These are phyloP conservation scores for Hepsetus odoe DNA, from an alignment of 2,113 vertebrate genomes.

Conservation along the genomic window DNA sequence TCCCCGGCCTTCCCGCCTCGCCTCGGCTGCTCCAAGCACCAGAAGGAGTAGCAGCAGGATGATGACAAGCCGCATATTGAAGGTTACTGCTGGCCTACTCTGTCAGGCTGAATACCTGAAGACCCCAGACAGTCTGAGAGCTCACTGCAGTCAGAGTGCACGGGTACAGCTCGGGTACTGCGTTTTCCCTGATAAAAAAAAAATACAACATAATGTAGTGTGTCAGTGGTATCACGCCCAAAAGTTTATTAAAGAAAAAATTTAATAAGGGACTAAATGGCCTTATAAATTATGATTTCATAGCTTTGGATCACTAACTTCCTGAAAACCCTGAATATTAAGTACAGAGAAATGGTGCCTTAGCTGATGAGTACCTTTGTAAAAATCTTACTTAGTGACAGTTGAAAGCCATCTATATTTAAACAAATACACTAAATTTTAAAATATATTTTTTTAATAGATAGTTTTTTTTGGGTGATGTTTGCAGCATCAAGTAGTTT, in stretches of 20 bases:
- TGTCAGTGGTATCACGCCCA: background rate
- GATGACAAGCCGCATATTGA: constrained; percentile 81
- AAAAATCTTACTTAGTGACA: no score
- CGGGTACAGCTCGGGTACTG: constrained; percentile 75
- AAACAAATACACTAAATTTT: no score
- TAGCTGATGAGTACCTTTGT: no score
- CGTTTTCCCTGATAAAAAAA: constrained; percentile 64
- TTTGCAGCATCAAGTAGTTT: no score
- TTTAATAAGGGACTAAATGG: background rate
- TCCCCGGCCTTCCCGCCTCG: constrained; percentile 70
- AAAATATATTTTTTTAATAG: no score
- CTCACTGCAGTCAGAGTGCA: constrained; percentile 60
- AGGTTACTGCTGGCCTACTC: constrained; percentile 61
- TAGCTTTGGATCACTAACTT: no score
- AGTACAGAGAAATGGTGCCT: no score
- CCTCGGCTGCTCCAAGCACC: constrained; percentile 69
- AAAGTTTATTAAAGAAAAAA: background rate
- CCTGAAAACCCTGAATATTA: no score
- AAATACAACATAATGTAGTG: constrained; percentile 18
- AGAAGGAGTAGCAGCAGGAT: constrained; percentile 79
- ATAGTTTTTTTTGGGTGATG: no score
- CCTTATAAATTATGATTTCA: background rate
- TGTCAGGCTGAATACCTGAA: constrained; percentile 50
- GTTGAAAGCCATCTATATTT: no score
- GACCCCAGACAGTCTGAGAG: constrained; percentile 59